Conservation (phyloP, 2,113 vertebrate genomes). For the Malaclemys terrapin region DNA sequence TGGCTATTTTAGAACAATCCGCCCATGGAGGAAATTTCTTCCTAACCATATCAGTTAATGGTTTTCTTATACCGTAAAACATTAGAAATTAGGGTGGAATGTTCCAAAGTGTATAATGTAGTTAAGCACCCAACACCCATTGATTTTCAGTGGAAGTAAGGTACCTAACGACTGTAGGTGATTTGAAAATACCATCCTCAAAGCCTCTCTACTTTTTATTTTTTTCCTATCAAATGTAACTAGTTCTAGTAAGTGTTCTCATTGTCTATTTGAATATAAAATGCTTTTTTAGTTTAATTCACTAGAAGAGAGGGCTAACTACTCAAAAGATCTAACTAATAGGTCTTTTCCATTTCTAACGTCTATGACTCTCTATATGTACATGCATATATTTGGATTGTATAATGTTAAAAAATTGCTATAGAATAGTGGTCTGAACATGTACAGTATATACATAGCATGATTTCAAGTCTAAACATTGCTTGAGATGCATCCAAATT, state of each 20-base stretch:
- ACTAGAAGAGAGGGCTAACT: fast-evolving
- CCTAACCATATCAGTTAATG: background rate
- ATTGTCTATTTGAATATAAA: fast-evolving
- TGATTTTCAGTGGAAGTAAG: background rate
- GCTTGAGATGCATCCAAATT: background rate
- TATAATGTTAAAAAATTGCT: background rate
- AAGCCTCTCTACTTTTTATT: background rate
- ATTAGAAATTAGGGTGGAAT: background rate
- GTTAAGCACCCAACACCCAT: background rate
- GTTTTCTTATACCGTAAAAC: background rate
- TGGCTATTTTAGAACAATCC: background rate
- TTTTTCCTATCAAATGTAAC: background rate
- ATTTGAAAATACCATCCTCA: background rate
- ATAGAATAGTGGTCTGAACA: background rate
- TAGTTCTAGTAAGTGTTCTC: background rate
- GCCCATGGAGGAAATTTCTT: background rate
- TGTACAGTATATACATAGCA: fast-evolving
- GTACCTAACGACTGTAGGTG: background rate
- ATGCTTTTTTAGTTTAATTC: background rate
- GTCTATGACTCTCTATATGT: fast-evolving
- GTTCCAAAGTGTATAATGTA: background rate
- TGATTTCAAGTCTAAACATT: background rate
- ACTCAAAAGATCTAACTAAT: too few species aligned
- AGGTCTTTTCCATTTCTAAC: background rate
- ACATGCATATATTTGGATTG: fast-evolving